Percentiles rank a stretch among this genome's conserved stretches.
Conservation (phyloP, 2,797 vertebrate genomes). For the Chelon auratus region DNA sequence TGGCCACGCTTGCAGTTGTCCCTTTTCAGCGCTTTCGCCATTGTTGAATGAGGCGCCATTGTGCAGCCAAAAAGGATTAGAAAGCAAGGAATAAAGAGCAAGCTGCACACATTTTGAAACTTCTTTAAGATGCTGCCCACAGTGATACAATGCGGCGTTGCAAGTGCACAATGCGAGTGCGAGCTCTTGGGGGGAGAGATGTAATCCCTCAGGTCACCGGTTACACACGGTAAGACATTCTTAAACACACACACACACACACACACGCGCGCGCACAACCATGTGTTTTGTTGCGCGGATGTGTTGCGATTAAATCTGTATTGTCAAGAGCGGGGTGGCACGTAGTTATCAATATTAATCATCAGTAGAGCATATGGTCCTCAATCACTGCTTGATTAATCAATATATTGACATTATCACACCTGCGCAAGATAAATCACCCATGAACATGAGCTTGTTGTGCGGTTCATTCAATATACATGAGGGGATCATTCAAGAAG, state of each 20-base stretch:
- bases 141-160: constrained; percentile 62
- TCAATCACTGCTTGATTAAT: constrained; percentile 75
- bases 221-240: constrained; percentile 63
- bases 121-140: constrained; percentile 69
- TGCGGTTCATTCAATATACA: constrained; percentile 75
- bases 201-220: constrained; percentile 71
- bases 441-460: constrained; percentile 71
- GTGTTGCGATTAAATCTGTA: constrained; percentile 63
- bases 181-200: constrained; percentile 34
- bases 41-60: constrained; percentile 77
- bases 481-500: constrained; percentile 69
- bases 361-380: constrained; percentile 66
- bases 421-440: constrained; percentile 77
- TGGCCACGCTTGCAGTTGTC: constrained; percentile 77
- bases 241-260: constrained; percentile 63
- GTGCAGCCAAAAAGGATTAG: constrained; percentile 79
- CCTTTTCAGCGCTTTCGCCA: constrained; percentile 72
- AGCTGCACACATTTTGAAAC: constrained; percentile 68
- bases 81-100: constrained; percentile 66
- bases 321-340: constrained; percentile 56
- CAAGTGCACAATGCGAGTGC: constrained; percentile 44
- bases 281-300: constrained; percentile 39
- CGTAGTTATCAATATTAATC: constrained; percentile 75
- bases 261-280: constrained; percentile 45
- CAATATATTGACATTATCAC: constrained; percentile 77